These are phyloP conservation scores for Yasuhikotakia modesta DNA, from an alignment of 2,797 vertebrate species.

Conservation along the genomic window DNA sequence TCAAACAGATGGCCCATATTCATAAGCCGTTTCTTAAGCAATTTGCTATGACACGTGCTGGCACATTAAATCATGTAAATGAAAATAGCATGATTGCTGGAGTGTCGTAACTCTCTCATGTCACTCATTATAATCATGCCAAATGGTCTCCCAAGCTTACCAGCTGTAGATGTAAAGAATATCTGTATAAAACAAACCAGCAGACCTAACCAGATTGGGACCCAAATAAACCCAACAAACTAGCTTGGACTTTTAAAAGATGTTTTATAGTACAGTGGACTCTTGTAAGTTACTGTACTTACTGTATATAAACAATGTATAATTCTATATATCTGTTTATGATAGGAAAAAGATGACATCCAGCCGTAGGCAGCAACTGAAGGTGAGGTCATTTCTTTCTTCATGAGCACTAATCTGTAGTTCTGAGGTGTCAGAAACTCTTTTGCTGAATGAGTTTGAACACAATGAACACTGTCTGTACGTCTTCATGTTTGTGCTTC, in stretches of 20 bases:
- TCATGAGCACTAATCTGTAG: not conserved
- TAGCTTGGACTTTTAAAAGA: not conserved
- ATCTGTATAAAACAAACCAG: not conserved
- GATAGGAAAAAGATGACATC: conserved; percentile 70
- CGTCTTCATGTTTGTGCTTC: conserved; percentile 17
- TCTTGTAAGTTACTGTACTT: not conserved
- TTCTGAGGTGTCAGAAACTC: not conserved
- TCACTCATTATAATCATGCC: not conserved
- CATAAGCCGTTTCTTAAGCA: not conserved
- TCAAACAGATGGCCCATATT: not conserved
- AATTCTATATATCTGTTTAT: not conserved
- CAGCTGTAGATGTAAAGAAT: not conserved
- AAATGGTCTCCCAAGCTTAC: not conserved
- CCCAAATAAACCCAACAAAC: not conserved
- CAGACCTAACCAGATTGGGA: not conserved
- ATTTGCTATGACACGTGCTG: not conserved
- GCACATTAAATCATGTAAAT: not conserved
- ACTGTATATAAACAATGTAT: not conserved
- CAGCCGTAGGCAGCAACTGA: conserved; percentile 69
- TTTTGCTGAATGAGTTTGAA: not conserved
- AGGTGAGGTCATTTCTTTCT: conserved; percentile 58
- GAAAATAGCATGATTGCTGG: not conserved
- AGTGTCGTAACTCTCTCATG: not conserved
- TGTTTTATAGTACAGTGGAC: not conserved
- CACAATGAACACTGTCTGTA: not conserved